Evolutionary conservation across 2,888 invertebrate genomes (phyloP).

Genomic region (Agriotes lineatus): DNA sequence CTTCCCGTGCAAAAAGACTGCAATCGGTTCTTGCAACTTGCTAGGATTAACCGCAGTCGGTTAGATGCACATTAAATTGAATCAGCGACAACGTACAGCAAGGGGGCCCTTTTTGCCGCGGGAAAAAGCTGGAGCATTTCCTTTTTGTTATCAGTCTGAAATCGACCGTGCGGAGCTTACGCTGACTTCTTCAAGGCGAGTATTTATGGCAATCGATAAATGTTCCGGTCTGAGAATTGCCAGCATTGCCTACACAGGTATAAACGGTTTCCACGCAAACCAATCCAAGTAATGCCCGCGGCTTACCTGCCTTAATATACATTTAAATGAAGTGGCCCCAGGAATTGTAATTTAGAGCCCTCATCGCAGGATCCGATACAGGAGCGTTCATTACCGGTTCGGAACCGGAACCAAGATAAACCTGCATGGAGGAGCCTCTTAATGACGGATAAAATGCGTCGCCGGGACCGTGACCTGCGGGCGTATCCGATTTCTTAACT

Average conservation of each 20-base stretch:
- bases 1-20: background rate
- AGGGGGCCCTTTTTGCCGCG: background rate
- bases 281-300: constrained; percentile 43
- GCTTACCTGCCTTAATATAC: constrained; percentile 47
- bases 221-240: constrained; percentile 32
- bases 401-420: constrained; percentile 52
- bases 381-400: constrained; percentile 56
- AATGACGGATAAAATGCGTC: constrained; percentile 52
- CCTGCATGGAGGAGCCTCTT: constrained; percentile 52
- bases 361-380: constrained; percentile 48
- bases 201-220: constrained; percentile 35
- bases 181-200: constrained; percentile 8
- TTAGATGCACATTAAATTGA: background rate
- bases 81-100: background rate
- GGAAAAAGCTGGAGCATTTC: background rate
- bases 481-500: constrained; percentile 12
- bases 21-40: background rate
- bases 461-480: constrained; percentile 39
- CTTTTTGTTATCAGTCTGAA: background rate
- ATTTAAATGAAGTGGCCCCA: constrained; percentile 49
- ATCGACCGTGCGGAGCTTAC: constrained; percentile 5
- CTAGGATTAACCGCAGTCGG: background rate
- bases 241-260: constrained; percentile 37
- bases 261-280: constrained; percentile 42
- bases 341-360: constrained; percentile 49